These are phyloP conservation scores for Vollenhovia emeryi DNA, from an alignment of 1,140 invertebrate genomes.

Conservation along the genomic window DNA sequence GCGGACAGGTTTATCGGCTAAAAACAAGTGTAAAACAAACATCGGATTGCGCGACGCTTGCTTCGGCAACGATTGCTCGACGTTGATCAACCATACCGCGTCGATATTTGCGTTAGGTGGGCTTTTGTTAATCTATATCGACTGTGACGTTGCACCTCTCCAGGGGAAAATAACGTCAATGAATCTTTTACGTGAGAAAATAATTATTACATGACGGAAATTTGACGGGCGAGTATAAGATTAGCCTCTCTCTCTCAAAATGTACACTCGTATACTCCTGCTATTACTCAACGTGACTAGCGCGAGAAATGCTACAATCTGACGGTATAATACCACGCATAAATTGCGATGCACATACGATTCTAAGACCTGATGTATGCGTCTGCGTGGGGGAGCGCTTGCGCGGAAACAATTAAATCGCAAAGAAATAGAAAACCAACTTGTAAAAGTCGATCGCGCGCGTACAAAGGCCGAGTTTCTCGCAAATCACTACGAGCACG, in stretches of 20 bases:
- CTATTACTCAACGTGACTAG: conserved; percentile 15
- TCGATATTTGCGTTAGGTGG: conserved; percentile 7
- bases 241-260: not conserved
- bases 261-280: not conserved
- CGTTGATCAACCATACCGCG: not conserved
- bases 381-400: not conserved
- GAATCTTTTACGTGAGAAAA: not conserved
- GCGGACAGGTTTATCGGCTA: conserved; percentile 48
- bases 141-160: not conserved
- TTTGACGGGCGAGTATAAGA: not conserved
- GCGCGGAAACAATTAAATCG: conserved; percentile 9
- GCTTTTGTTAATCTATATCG: not conserved
- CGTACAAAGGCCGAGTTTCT: not conserved
- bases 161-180: not conserved
- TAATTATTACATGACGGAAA: not conserved
- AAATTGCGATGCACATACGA: conserved; percentile 3
- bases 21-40: conserved; percentile 50
- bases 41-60: conserved; percentile 5
- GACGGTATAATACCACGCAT: conserved; percentile 7
- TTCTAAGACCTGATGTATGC: not conserved
- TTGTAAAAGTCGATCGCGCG: not conserved
- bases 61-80: conserved; percentile 12
- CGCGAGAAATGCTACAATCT: not conserved
- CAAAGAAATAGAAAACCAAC: not conserved
- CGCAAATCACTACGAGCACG: not conserved